Conservation (phyloP, 2,888 invertebrate genomes). For the Dryobotodes eremita region DNA sequence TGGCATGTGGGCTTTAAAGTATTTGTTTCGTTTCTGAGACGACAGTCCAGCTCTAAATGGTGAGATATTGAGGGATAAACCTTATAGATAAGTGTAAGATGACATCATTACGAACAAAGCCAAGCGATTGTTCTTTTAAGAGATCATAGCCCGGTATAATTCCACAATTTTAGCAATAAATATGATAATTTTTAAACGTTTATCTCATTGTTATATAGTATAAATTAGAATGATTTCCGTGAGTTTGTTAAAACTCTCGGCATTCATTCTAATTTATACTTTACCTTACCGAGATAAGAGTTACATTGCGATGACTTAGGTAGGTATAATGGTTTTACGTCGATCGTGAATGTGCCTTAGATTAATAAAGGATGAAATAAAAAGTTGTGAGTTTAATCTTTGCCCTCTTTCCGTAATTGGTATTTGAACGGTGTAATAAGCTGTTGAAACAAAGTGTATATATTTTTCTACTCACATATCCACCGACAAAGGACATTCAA, state of each 20-base stretch:
- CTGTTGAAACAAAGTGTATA: neutral
- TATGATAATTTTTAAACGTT: neutral
- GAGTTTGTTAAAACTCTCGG: neutral
- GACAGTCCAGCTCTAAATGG: neutral
- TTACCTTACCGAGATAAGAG: neutral
- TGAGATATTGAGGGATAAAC: neutral
- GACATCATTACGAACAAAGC: neutral
- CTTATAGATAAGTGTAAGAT: neutral
- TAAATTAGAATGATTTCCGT: neutral
- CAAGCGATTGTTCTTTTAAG: neutral
- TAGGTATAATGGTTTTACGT: neutral
- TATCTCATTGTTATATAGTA: neutral
- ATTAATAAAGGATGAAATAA: conserved; percentile 13
- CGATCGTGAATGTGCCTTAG: neutral
- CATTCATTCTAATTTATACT: neutral
- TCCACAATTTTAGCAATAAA: neutral
- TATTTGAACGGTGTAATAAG: conserved; percentile 26
- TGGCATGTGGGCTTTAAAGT: neutral
- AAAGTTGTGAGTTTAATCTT: neutral
- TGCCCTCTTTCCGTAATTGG: neutral
- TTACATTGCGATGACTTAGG: neutral
- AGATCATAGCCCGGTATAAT: neutral
- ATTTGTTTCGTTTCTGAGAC: neutral
- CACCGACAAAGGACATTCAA: neutral
- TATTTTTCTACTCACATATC: neutral